Conservation (phyloP, 2,888 invertebrate genomes). For the Tanypteryx hageni region DNA sequence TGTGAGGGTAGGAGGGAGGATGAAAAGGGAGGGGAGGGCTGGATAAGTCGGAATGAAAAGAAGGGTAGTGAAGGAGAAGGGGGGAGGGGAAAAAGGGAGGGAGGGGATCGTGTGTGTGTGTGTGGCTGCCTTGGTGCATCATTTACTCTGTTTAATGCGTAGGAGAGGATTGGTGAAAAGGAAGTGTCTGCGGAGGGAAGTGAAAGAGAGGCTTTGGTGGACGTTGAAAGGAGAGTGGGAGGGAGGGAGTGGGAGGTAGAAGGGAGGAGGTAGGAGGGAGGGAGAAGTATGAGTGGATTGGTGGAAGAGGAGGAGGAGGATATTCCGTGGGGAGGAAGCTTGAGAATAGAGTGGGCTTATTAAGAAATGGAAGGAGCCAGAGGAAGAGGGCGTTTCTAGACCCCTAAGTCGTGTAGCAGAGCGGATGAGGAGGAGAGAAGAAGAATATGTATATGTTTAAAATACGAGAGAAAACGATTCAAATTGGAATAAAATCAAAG, state of each 20-base stretch:
- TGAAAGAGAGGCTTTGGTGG: not conserved
- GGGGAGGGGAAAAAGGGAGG: not conserved
- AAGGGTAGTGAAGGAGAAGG: not conserved
- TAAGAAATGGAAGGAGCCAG: not conserved
- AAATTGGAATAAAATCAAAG: not conserved
- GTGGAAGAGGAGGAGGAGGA: not conserved
- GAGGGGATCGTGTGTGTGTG: not conserved
- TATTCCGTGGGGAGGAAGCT: too few species aligned
- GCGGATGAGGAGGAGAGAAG: not conserved
- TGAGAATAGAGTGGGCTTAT: too few species aligned
- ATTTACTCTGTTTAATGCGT: not conserved
- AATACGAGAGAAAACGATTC: not conserved
- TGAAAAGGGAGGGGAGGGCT: not conserved
- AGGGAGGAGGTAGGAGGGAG: not conserved
- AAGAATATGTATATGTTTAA: too few species aligned
- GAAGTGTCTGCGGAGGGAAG: not conserved
- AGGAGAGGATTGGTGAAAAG: not conserved
- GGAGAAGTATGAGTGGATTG: too few species aligned
- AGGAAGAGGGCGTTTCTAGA: not conserved
- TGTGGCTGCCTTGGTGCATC: not conserved
- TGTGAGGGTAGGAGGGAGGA: too few species aligned
- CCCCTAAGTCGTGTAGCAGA: not conserved
- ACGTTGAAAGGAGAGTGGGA: not conserved
- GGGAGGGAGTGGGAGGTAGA: not conserved
- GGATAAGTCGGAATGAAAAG: constrained; percentile 4